A percentile compares a stretch with the other conserved stretches of the same genome.
Conservation (phyloP, 2,113 vertebrate genomes). For the Salvelinus sp. region DNA sequence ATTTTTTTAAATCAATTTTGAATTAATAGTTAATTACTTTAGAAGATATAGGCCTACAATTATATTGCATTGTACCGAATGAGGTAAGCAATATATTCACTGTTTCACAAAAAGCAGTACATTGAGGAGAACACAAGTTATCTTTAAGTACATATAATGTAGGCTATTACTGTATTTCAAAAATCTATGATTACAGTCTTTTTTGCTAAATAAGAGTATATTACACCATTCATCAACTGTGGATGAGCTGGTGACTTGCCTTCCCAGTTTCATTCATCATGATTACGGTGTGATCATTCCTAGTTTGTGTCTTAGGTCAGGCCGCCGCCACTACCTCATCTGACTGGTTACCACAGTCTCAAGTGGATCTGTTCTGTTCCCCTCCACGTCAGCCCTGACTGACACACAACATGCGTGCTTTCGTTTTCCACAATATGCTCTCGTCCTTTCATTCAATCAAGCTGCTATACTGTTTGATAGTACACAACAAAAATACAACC, state of each 20-base stretch:
- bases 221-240: conserved; percentile 75
- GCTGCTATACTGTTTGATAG: background rate
- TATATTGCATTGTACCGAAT: background rate
- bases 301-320: conserved; percentile 66
- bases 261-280: conserved; percentile 75
- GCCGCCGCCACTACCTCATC: conserved; percentile 28
- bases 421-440: background rate
- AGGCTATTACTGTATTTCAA: conserved; percentile 65
- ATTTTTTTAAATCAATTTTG: background rate
- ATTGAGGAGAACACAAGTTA: conserved; percentile 11
- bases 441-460: conserved; percentile 8
- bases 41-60: background rate
- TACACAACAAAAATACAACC: background rate
- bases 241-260: conserved; percentile 64
- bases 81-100: background rate
- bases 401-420: background rate
- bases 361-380: background rate
- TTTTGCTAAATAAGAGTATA: conserved; percentile 76
- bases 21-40: background rate
- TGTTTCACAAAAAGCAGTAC: background rate
- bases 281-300: conserved; percentile 73
- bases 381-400: background rate
- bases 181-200: conserved; percentile 69
- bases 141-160: conserved; percentile 68
- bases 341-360: conserved; percentile 12